A percentile compares a stretch with the other conserved stretches of the same genome.
Evolutionary conservation across 2,113 vertebrate species (phyloP).

Genomic region (Hirundichthys speculiger): DNA sequence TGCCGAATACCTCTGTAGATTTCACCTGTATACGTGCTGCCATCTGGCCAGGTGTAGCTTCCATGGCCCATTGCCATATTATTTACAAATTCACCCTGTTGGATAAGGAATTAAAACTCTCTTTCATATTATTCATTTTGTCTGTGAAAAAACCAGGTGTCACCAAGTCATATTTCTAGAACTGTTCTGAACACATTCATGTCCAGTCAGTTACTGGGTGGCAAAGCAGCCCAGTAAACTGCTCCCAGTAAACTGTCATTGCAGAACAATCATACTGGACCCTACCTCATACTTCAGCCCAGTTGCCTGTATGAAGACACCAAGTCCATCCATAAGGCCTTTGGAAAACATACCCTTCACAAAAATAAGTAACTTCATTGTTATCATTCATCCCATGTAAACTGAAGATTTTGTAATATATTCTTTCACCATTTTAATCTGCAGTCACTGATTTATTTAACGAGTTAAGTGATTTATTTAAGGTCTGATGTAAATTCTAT

Average conservation of each 20-base stretch:
- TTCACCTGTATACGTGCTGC: slow-evolving; percentile 87
- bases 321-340: slow-evolving; percentile 88
- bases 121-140: neutral
- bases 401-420: neutral
- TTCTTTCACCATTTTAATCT: neutral
- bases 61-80: slow-evolving; percentile 84
- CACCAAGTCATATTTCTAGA: too few relatives aligned
- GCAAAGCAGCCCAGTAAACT: too few relatives aligned
- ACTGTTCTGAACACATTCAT: too few relatives aligned
- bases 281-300: slow-evolving; percentile 90
- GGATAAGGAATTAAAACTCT: slow-evolving; percentile 7
- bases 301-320: slow-evolving; percentile 83
- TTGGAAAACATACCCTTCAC: slow-evolving; percentile 88
- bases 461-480: too few relatives aligned
- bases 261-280: neutral
- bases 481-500: too few relatives aligned
- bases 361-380: neutral
- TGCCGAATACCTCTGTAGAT: slow-evolving; percentile 82
- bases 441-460: too few relatives aligned
- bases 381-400: too few relatives aligned
- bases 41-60: slow-evolving; percentile 85
- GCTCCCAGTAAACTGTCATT: too few relatives aligned
- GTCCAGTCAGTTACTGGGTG: too few relatives aligned
- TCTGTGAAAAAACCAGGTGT: too few relatives aligned
- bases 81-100: slow-evolving; percentile 87